Base-by-base conservation (phyloP, 2,888 invertebrate species). In the Aplocera efformata region DNA sequence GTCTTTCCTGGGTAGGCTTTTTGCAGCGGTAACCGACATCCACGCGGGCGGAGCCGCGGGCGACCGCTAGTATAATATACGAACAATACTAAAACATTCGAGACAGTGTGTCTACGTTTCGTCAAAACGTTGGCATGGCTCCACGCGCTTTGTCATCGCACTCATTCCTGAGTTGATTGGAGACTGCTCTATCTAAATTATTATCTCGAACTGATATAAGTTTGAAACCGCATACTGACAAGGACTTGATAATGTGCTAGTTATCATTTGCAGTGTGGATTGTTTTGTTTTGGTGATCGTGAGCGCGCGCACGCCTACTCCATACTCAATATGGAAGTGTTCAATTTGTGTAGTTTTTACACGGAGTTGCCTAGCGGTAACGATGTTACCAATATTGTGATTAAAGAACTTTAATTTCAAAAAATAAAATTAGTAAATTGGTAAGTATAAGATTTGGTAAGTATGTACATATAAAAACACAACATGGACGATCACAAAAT, bases 31-130 rank as follows among this genome's bases (percentile, higher is more conserved):
- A n/a, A n/a, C n/a, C n/a, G n/a, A n/a, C n/a, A n/a, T n/a, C n/a
- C n/a, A n/a, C n/a, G n/a, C n/a, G n/a, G n/a, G n/a, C n/a, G n/a
- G n/a, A n/a, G n/a, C n/a, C n/a, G n/a, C n/a, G n/a, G n/a, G n/a
- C n/a, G n/a, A n/a, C n/a, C n/a, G n/a, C n/a, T n/a, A n/a, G n/a
- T n/a, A n/a, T 17, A 17, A 17, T 5, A 17, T 52, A 29, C n/a
- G 38, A 41, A 51, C 53, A 52, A 56, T 40, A 41, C 42, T 38
- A 38, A 45, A 46, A 47, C 46, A 39, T 38, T 42, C 53, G 60
- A 75, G 76, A 78, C 74, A 57, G 63, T 60, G 45, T 68, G 75
- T 69, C 74, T 67, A 60, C 58, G 57, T 63, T 62, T 60, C 54
- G 56, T 60, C 58, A 55, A 44, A 37, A 43, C 55, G 57, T 74